Conservation (phyloP, 2,888 invertebrate species). For the Sminthurinus aureus region DNA sequence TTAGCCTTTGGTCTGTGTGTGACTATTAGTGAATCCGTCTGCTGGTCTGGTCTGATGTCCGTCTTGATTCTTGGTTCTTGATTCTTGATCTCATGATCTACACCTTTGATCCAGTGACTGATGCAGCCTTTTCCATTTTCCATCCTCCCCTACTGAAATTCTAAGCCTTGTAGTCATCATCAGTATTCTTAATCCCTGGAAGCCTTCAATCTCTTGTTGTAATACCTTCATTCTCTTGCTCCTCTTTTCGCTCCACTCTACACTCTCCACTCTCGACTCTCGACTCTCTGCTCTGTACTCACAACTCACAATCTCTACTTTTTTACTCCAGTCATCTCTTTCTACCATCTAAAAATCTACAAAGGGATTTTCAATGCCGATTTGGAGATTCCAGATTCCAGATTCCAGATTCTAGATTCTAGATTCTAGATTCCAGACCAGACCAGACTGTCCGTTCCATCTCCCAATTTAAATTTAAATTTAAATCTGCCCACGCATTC, state of each 20-base stretch:
- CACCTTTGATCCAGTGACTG: conserved; percentile 13
- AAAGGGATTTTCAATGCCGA: background rate
- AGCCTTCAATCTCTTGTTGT: background rate
- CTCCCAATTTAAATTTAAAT: background rate
- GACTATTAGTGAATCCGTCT: background rate
- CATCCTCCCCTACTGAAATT: background rate
- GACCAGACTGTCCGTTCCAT: no score
- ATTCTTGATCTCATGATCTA: conserved; percentile 19
- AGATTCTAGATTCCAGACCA: no score
- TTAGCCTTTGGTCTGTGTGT: no score
- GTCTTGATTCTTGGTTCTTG: background rate
- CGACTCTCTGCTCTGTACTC: no score
- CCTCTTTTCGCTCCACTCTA: background rate
- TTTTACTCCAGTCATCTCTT: background rate
- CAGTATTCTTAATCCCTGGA: background rate
- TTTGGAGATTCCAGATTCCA: no score
- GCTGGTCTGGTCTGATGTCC: background rate
- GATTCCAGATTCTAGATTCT: no score
- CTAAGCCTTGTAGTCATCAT: background rate
- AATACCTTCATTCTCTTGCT: background rate
- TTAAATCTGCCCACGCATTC: background rate
- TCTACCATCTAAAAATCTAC: background rate
- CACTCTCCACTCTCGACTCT: background rate
- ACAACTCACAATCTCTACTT: background rate
- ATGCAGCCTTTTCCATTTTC: background rate